Evolutionary conservation across 2,113 vertebrate species (phyloP).

Genomic region (Brachyhypopomus occidentalis): DNA sequence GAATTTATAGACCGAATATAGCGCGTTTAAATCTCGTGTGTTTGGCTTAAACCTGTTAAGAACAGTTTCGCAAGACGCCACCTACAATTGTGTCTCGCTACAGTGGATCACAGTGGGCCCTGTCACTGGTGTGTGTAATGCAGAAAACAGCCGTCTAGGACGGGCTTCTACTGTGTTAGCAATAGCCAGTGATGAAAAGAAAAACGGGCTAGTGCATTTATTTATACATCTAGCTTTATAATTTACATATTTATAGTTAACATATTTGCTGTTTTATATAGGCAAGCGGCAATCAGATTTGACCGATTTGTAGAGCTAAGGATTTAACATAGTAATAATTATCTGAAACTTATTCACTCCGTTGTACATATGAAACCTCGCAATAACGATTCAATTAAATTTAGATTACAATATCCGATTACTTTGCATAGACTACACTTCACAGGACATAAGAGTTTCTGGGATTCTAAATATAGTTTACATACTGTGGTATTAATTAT

Average conservation of each 20-base stretch:
- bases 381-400: slow-evolving; percentile 68
- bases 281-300: too few species aligned
- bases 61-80: too few species aligned
- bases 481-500: not conserved
- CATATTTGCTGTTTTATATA: too few species aligned
- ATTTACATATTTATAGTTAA: too few species aligned
- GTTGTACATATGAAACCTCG: slow-evolving; percentile 51
- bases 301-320: too few species aligned
- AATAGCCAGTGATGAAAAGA: not conserved
- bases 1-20: not conserved
- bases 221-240: too few species aligned
- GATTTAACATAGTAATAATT: not conserved
- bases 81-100: too few species aligned
- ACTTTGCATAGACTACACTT: slow-evolving; percentile 38
- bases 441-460: not conserved
- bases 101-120: not conserved
- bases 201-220: too few species aligned
- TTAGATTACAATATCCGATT: slow-evolving; percentile 64
- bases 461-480: slow-evolving; percentile 29
- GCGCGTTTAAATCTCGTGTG: not conserved
- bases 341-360: not conserved
- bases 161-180: not conserved
- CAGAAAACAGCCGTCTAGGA: slow-evolving; percentile 51
- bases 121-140: not conserved
- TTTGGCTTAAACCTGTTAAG: too few species aligned